phyloP scores from a whole-genome alignment of 1,140 invertebrate genomes.

The Eurosta solidaginis region DNA sequence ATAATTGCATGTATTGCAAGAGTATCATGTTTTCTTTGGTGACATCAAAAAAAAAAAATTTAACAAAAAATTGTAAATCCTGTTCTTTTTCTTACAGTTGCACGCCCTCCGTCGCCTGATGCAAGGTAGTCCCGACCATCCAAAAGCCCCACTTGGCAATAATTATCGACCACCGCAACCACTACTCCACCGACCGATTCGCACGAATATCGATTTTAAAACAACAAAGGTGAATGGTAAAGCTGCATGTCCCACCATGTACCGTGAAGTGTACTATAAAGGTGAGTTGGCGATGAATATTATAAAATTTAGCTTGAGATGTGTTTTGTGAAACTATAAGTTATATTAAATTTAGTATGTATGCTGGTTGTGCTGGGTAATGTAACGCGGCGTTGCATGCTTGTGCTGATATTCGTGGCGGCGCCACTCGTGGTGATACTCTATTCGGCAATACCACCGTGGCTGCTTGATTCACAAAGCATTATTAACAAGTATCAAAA shows the following conservation, averaged over 20 bases:
- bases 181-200: constrained; percentile 85
- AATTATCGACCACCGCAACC: constrained; percentile 90
- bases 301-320: too few relatives aligned
- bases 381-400: too few relatives aligned
- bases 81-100: constrained; percentile 67
- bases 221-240: constrained; percentile 74
- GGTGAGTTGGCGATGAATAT: constrained; percentile 66
- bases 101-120: constrained; percentile 79
- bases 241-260: constrained; percentile 84
- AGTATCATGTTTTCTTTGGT: background rate
- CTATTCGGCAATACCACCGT: too few relatives aligned
- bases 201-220: constrained; percentile 95
- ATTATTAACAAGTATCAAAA: too few relatives aligned
- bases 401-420: too few relatives aligned
- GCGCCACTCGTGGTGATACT: too few relatives aligned
- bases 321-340: too few relatives aligned
- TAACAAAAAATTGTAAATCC: background rate
- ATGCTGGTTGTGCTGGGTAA: too few relatives aligned
- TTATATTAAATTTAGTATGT: too few relatives aligned
- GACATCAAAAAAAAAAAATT: too few relatives aligned
- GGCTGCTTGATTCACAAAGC: too few relatives aligned
- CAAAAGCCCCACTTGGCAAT: constrained; percentile 88
- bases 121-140: constrained; percentile 82
- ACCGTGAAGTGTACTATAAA: constrained; percentile 85
- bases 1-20: background rate